Evolutionary conservation across 2,888 invertebrate genomes (phyloP).

Genomic region (Salpingus planirostris): DNA sequence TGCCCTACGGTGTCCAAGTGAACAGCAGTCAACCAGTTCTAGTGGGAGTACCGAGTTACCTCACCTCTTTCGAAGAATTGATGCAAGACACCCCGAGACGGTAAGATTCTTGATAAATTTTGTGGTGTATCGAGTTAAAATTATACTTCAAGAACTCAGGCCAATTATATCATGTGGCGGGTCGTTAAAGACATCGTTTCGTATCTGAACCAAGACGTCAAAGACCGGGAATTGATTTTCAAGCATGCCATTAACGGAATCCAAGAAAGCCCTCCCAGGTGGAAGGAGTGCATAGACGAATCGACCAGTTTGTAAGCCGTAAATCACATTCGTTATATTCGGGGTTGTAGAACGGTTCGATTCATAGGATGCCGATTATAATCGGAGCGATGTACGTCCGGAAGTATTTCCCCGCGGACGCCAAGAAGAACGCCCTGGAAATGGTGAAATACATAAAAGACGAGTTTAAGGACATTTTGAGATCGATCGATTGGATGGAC

Average conservation of each 20-base stretch:
- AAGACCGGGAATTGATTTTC: constrained; percentile 65
- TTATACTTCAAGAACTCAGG: constrained; percentile 48
- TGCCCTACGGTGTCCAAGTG: constrained; percentile 31
- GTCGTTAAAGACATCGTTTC: constrained; percentile 68
- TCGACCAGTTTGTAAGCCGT: constrained; percentile 40
- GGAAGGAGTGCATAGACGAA: constrained; percentile 70
- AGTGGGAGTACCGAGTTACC: constrained; percentile 43
- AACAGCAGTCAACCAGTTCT: constrained; percentile 40
- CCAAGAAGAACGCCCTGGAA: constrained; percentile 67
- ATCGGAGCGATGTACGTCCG: constrained; percentile 67
- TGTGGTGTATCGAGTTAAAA: background rate
- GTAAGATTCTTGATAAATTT: constrained; percentile 13
- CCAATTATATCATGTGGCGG: constrained; percentile 86
- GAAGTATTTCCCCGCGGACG: constrained; percentile 70
- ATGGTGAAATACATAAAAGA: constrained; percentile 73
- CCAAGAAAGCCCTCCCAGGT: constrained; percentile 37
- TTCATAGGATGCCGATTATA: constrained; percentile 11
- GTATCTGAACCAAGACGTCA: constrained; percentile 64
- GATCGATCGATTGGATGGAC: constrained; percentile 82
- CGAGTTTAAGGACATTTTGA: constrained; percentile 67
- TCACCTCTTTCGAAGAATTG: constrained; percentile 33
- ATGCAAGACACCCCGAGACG: constrained; percentile 17
- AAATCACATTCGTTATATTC: background rate
- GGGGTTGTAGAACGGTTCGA: no score
- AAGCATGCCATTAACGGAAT: constrained; percentile 67